Conservation (phyloP, 2,113 vertebrate species). For the Burhinus bistriatus region DNA sequence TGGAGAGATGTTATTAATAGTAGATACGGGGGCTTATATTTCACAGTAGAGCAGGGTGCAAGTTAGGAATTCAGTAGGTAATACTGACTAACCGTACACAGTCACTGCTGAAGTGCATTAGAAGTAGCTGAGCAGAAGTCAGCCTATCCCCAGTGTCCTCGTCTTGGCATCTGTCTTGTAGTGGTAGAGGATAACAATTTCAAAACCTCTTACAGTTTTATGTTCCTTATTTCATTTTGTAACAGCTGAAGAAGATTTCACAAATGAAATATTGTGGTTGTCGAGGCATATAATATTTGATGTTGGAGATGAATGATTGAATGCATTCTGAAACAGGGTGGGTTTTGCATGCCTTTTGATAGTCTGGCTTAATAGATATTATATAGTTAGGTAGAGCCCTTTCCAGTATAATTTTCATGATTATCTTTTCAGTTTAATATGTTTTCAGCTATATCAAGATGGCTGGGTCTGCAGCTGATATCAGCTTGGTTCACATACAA, state of each 20-base stretch:
- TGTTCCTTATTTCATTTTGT: not conserved
- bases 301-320: not conserved
- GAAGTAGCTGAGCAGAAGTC: not conserved
- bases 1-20: not conserved
- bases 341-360: not conserved
- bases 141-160: not conserved
- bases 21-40: not conserved
- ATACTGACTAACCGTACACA: not conserved
- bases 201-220: not conserved
- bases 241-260: not conserved
- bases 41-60: not conserved
- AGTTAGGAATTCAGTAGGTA: not conserved
- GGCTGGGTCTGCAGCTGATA: not conserved
- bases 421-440: slow-evolving; percentile 6
- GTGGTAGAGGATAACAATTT: not conserved
- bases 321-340: not conserved
- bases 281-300: not conserved
- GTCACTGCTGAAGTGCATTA: not conserved
- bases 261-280: not conserved
- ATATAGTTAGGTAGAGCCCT: slow-evolving; percentile 4
- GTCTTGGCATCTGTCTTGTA: no score
- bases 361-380: not conserved
- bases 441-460: not conserved
- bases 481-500: not conserved
- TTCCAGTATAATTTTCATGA: not conserved